Evolutionary conservation across 2,113 vertebrate species (phyloP).

Genomic region (Bufo gargarizans): DNA sequence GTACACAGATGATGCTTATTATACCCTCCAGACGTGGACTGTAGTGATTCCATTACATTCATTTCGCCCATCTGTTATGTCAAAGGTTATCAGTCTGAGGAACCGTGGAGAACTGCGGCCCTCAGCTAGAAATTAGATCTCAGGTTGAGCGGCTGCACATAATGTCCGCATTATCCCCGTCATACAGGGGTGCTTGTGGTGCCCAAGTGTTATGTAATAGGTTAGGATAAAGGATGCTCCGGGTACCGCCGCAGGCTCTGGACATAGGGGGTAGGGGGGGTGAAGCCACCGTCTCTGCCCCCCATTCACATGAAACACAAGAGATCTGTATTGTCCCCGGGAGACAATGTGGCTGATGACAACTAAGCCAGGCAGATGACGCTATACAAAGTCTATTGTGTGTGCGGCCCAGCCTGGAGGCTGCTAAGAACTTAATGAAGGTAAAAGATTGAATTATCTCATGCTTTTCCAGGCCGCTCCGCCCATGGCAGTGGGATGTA

Average conservation of each 20-base stretch:
- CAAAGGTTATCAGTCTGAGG: conserved; percentile 15
- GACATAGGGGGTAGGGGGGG: not conserved
- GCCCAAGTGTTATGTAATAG: not conserved
- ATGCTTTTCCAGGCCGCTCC: not conserved
- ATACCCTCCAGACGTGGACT: not conserved
- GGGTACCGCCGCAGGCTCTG: not conserved
- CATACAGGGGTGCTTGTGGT: not conserved
- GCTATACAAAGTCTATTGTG: conserved; percentile 43
- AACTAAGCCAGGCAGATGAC: conserved; percentile 32
- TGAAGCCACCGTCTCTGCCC: not conserved
- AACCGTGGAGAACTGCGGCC: not conserved
- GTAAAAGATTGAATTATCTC: conserved; percentile 3
- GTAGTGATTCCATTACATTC: not conserved
- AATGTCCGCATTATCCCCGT: not conserved
- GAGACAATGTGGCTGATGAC: conserved; percentile 30
- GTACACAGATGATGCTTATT: not conserved
- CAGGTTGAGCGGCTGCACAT: not conserved
- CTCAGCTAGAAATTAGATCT: not conserved
- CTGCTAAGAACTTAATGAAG: conserved; percentile 10
- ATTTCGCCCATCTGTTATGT: conserved; percentile 32
- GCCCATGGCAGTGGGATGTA: not conserved
- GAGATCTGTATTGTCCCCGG: conserved; percentile 35
- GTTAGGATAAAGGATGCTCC: not conserved
- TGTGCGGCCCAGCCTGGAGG: conserved; percentile 30
- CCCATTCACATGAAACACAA: conserved; percentile 46